Evolutionary conservation across 2,888 invertebrate genomes (phyloP).

Genomic region (Hirtodrosophila cameraria): DNA sequence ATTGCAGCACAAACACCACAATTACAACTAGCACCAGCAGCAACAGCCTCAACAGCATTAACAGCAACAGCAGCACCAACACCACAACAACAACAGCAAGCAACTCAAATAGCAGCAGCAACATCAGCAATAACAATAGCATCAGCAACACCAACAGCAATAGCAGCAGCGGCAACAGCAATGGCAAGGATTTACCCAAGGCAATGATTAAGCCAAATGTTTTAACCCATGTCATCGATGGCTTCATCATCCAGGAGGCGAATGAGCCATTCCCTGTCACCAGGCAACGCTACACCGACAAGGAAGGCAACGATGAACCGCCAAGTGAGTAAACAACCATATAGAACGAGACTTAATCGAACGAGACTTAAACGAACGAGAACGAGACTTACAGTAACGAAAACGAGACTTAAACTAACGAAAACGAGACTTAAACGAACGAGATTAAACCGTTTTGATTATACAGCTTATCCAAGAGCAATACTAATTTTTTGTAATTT

Average conservation of each 20-base stretch:
- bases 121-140: constrained; percentile 49
- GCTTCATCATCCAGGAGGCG: constrained; percentile 98
- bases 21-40: constrained; percentile 19
- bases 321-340: constrained; percentile 87
- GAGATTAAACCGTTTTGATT: no score
- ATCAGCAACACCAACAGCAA: constrained; percentile 61
- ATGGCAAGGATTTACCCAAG: constrained; percentile 87
- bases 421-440: no score
- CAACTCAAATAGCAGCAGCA: constrained; percentile 16
- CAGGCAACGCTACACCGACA: constrained; percentile 86
- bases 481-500: neutral
- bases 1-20: constrained; percentile 9
- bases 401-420: no score
- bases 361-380: no score
- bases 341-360: no score
- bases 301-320: constrained; percentile 89
- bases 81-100: constrained; percentile 5
- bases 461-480: no score
- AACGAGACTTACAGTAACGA: no score
- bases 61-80: constrained; percentile 19
- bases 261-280: constrained; percentile 95
- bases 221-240: constrained; percentile 97
- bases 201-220: constrained; percentile 98
- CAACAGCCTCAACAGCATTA: constrained; percentile 21
- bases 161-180: constrained; percentile 59